These are phyloP conservation scores for Falcunculus frontatus DNA, from an alignment of 2,113 vertebrate species.

Conservation along the genomic window DNA sequence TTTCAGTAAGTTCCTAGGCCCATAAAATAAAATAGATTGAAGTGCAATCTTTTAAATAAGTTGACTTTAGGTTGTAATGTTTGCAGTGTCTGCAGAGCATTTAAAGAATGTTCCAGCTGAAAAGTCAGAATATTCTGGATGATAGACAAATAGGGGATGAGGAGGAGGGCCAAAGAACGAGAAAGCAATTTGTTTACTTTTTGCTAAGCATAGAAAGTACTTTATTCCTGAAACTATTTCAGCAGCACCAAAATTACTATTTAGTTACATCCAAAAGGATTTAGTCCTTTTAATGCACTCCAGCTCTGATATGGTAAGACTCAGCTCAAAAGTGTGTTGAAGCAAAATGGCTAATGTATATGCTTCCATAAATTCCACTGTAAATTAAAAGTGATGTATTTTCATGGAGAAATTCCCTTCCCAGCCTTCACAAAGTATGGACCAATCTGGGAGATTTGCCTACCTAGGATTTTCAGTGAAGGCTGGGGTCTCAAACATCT, in stretches of 20 bases:
- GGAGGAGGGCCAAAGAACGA: fast-evolving
- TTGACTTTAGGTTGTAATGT: neutral
- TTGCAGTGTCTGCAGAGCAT: neutral
- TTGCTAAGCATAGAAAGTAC: neutral
- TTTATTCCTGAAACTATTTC: neutral
- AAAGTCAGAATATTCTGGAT: neutral
- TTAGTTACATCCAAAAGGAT: neutral
- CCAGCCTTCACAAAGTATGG: neutral
- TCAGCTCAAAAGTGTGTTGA: neutral
- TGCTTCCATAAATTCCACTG: neutral
- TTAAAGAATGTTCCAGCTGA: neutral
- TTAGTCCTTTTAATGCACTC: neutral
- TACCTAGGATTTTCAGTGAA: neutral
- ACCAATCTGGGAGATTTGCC: neutral
- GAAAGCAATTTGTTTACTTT: neutral
- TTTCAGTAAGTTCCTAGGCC: neutral
- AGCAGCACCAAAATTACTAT: neutral
- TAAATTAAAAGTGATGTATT: neutral
- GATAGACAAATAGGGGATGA: neutral
- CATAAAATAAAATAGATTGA: neutral
- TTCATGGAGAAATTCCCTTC: neutral
- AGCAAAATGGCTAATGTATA: neutral
- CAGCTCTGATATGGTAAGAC: neutral
- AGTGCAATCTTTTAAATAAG: neutral
- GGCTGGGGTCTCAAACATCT: neutral